phyloP scores from a whole-genome alignment of 2,888 invertebrate genomes.

The Lycia hirtaria region DNA sequence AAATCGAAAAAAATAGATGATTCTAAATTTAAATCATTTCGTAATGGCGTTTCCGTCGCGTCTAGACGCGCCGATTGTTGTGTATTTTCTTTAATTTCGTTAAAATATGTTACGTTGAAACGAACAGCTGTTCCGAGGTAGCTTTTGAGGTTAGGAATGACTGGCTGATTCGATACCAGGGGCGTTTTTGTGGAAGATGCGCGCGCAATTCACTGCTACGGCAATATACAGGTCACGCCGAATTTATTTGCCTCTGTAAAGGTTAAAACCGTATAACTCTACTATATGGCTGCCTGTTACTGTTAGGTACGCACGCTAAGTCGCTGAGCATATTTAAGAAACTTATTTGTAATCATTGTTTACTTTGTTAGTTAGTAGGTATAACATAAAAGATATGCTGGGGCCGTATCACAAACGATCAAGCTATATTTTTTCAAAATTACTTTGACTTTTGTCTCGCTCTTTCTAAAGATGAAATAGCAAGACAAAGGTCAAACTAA shows the following conservation, averaged over 20 bases:
- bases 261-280: neutral
- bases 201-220: slow-evolving; percentile 70
- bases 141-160: slow-evolving; percentile 79
- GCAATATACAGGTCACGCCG: neutral
- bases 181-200: slow-evolving; percentile 62
- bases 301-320: too few species aligned
- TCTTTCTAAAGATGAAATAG: too few species aligned
- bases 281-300: too few species aligned
- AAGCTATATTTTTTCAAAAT: too few species aligned
- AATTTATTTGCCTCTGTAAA: neutral
- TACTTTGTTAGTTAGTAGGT: too few species aligned
- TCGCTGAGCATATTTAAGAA: too few species aligned
- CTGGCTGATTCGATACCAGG: slow-evolving; percentile 73
- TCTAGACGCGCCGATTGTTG: slow-evolving; percentile 56
- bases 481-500: too few species aligned
- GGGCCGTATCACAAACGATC: too few species aligned
- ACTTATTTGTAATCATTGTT: too few species aligned
- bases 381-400: too few species aligned
- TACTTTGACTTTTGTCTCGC: too few species aligned
- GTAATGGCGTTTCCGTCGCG: slow-evolving; percentile 66
- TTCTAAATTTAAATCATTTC: slow-evolving; percentile 81
- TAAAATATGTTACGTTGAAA: slow-evolving; percentile 48
- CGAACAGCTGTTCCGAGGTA: slow-evolving; percentile 74
- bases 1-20: slow-evolving; percentile 68
- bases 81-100: slow-evolving; percentile 30